Percentiles rank a stretch among this genome's conserved stretches.
Conservation (phyloP, 2,888 invertebrate species). For the Lacanobia oleracea region DNA sequence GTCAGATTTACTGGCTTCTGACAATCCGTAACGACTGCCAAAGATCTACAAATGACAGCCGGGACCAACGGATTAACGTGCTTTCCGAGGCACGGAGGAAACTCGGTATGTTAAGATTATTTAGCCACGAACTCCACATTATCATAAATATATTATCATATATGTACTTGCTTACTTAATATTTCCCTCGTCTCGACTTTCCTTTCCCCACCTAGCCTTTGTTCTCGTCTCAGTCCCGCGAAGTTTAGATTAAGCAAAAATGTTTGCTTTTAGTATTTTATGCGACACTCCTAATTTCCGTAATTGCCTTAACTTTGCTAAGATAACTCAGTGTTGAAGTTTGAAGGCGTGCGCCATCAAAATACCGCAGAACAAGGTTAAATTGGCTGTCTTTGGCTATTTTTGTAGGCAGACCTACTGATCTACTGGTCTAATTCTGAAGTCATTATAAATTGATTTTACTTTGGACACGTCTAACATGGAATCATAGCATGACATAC, state of each 20-base stretch:
- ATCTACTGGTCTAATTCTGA: slow-evolving; percentile 1
- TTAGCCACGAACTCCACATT: too few species aligned
- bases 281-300: slow-evolving; percentile 37
- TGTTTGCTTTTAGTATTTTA: slow-evolving; percentile 42
- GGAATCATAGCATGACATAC: neutral
- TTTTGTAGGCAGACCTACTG: slow-evolving; percentile 1
- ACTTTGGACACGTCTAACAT: too few species aligned
- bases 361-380: slow-evolving; percentile 17
- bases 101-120: too few species aligned
- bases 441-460: neutral
- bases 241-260: slow-evolving; percentile 41
- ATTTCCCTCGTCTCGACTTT: slow-evolving; percentile 8
- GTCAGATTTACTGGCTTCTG: too few species aligned
- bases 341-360: slow-evolving; percentile 36
- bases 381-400: neutral
- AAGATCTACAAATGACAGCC: too few species aligned
- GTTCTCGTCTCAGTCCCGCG: slow-evolving; percentile 5
- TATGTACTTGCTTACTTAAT: neutral
- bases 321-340: slow-evolving; percentile 40
- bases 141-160: too few species aligned
- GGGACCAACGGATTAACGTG: too few species aligned
- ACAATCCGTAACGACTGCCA: too few species aligned
- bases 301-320: slow-evolving; percentile 50
- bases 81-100: too few species aligned
- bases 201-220: neutral